Percentiles rank a stretch among this genome's conserved stretches.
These are phyloP conservation scores for Molossus molossus DNA, from an alignment of 2,797 vertebrate species.

Conservation along the genomic window DNA sequence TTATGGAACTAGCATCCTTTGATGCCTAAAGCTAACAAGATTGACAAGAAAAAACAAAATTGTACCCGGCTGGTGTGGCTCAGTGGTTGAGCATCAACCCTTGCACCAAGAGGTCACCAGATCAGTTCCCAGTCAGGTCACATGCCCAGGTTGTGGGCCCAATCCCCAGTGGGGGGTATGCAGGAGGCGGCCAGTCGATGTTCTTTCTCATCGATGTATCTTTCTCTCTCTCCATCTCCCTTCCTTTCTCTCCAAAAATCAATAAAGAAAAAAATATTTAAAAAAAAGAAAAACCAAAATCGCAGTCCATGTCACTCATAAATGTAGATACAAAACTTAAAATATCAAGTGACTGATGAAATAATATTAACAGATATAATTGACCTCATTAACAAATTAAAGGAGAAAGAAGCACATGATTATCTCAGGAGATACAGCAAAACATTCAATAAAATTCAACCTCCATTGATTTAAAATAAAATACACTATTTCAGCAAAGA, in stretches of 20 bases:
- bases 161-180: too few species aligned
- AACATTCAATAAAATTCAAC: neutral
- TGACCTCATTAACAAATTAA: conserved; percentile 19
- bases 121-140: too few species aligned
- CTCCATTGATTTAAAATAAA: conserved; percentile 38
- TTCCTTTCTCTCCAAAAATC: too few species aligned
- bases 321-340: conserved; percentile 23
- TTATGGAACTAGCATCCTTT: neutral
- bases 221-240: too few species aligned
- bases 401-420: neutral
- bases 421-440: conserved; percentile 38
- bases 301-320: neutral
- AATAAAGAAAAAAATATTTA: neutral
- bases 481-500: neutral
- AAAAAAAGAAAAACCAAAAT: neutral
- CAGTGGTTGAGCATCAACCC: too few species aligned
- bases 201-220: too few species aligned
- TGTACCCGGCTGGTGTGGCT: too few species aligned
- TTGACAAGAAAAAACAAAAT: neutral
- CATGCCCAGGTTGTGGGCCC: too few species aligned
- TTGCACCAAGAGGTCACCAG: too few species aligned
- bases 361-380: neutral
- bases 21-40: neutral
- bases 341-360: conserved; percentile 40
- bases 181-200: too few species aligned